A percentile compares a stretch with the other conserved stretches of the same genome.
Evolutionary conservation across 1,140 invertebrate species (phyloP).

Genomic region (Thaumetopoea pityocampa): DNA sequence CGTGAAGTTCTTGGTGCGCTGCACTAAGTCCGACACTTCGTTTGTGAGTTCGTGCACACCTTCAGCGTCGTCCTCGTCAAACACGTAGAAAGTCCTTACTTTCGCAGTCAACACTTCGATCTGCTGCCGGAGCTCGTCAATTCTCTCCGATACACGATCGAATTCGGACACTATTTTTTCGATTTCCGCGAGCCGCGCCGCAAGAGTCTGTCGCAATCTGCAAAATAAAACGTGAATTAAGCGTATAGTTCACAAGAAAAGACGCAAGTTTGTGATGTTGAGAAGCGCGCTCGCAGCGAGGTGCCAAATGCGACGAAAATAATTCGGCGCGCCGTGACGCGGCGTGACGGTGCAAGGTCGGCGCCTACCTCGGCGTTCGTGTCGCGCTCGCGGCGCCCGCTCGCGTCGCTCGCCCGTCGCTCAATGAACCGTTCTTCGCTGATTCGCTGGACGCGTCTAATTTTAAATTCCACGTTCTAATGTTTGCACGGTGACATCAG

Average conservation of each 20-base stretch:
- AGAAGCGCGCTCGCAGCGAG: slow-evolving; percentile 35
- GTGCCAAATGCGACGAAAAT: slow-evolving; percentile 71
- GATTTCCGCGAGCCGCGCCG: slow-evolving; percentile 70
- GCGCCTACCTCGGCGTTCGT: slow-evolving; percentile 63
- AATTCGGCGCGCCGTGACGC: slow-evolving; percentile 54
- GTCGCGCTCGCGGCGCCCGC: slow-evolving; percentile 63
- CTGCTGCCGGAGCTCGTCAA: slow-evolving; percentile 79
- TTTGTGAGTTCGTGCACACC: slow-evolving; percentile 73
- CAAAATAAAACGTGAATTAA: slow-evolving; percentile 43
- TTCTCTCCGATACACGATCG: slow-evolving; percentile 77
- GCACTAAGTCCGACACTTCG: slow-evolving; percentile 76
- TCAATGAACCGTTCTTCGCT: slow-evolving; percentile 63
- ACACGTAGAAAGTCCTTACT: slow-evolving; percentile 83
- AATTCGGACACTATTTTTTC: slow-evolving; percentile 69
- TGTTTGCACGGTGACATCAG: slow-evolving; percentile 69
- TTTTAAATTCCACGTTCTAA: slow-evolving; percentile 58
- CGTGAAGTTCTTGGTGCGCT: slow-evolving; percentile 79
- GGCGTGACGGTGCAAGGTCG: slow-evolving; percentile 63
- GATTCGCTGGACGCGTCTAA: slow-evolving; percentile 56
- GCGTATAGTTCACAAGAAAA: slow-evolving; percentile 29
- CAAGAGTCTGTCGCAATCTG: slow-evolving; percentile 72
- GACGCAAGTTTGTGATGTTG: slow-evolving; percentile 27
- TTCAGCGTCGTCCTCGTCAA: slow-evolving; percentile 80
- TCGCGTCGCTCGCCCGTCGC: slow-evolving; percentile 66
- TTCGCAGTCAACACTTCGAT: slow-evolving; percentile 79